Evolutionary conservation across 2,888 invertebrate species (phyloP).

Genomic region (Ophion costatus): DNA sequence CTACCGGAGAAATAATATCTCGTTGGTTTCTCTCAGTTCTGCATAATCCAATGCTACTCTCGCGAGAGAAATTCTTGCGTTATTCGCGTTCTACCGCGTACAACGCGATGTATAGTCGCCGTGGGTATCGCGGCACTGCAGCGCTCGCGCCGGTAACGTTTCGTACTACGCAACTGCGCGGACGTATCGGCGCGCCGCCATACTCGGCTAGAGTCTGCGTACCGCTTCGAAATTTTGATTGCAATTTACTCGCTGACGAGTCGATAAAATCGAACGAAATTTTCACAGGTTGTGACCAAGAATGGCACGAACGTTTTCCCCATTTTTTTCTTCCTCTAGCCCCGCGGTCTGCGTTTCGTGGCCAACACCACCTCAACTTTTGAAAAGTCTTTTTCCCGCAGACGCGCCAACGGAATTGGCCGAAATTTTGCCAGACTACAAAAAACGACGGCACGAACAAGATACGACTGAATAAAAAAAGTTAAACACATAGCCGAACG

Average conservation of each 20-base stretch:
- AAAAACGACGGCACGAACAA: neutral
- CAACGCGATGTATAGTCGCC: neutral
- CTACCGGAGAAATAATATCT: slow-evolving; percentile 58
- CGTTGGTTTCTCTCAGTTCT: slow-evolving; percentile 42
- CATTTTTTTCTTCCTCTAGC: neutral
- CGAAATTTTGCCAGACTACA: neutral
- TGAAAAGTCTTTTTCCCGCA: slow-evolving; percentile 9
- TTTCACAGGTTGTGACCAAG: neutral
- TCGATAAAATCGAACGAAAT: neutral
- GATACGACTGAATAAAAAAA: neutral
- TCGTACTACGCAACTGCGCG: neutral
- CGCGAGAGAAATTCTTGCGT: slow-evolving; percentile 27
- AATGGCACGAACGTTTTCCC: neutral
- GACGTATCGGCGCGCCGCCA: neutral
- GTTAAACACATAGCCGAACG: no score
- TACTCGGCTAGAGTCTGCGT: neutral
- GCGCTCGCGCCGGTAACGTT: slow-evolving; percentile 16
- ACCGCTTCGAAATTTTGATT: slow-evolving; percentile 1
- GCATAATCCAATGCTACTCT: slow-evolving; percentile 30
- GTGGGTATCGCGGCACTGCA: neutral
- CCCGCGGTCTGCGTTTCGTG: neutral
- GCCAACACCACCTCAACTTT: slow-evolving; percentile 15
- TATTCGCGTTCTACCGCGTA: slow-evolving; percentile 28
- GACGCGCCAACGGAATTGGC: neutral
- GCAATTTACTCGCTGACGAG: neutral